These are phyloP conservation scores for Mythimna vitellina DNA, from an alignment of 2,888 invertebrate species.

Conservation along the genomic window DNA sequence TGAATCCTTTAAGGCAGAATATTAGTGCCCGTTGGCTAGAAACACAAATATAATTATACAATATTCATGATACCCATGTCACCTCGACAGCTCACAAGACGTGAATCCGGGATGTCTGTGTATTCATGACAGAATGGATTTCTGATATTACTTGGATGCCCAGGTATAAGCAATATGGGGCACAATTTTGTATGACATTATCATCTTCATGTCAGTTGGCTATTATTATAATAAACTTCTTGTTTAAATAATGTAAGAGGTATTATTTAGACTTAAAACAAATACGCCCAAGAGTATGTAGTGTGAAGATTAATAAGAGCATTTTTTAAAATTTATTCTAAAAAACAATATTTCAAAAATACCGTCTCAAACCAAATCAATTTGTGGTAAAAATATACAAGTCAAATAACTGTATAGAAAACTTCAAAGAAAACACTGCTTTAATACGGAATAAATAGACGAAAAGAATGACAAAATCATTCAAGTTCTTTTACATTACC, in stretches of 20 bases:
- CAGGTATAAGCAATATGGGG: constrained; percentile 19
- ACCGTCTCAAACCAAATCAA: no score
- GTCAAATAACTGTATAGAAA: not conserved
- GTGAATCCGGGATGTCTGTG: constrained; percentile 34
- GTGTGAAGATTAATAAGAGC: no score
- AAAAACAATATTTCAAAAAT: no score
- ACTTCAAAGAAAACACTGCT: no score
- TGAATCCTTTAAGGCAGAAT: constrained; percentile 12
- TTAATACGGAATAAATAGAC: not conserved
- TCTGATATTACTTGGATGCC: constrained; percentile 31
- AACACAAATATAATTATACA: constrained; percentile 36
- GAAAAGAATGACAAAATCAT: not conserved
- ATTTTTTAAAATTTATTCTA: no score
- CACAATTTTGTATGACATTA: constrained; percentile 15
- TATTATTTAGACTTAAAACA: not conserved
- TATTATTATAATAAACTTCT: not conserved
- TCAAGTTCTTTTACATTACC: not conserved
- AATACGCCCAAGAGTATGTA: no score
- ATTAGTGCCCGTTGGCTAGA: constrained; percentile 23
- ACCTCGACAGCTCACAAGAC: constrained; percentile 58
- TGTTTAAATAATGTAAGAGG: not conserved
- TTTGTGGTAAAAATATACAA: no score
- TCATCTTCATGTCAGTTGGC: not conserved
- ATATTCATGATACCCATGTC: constrained; percentile 54
- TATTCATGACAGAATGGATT: constrained; percentile 44